Conservation (phyloP, 1,140 invertebrate genomes). For the Trialeurodes vaporariorum region DNA sequence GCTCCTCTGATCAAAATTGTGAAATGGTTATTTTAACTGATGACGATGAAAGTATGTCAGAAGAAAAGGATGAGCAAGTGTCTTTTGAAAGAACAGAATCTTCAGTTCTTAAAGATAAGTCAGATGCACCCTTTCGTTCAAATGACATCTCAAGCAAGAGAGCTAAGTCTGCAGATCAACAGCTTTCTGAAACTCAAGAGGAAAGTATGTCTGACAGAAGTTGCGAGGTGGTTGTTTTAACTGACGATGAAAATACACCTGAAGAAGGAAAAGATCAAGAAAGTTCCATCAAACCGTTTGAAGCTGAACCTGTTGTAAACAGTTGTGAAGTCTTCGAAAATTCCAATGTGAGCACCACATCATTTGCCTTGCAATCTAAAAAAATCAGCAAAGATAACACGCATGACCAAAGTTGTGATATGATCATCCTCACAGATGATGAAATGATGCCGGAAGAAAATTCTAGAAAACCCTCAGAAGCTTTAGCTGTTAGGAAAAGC, state of each 20-base stretch:
- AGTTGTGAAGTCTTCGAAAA: neutral
- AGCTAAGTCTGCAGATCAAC: neutral
- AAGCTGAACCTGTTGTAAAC: neutral
- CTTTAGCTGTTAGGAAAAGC: neutral
- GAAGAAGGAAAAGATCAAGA: neutral
- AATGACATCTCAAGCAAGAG: neutral
- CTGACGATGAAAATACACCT: neutral
- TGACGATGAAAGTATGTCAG: neutral
- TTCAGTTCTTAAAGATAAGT: too few relatives aligned
- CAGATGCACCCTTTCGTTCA: neutral
- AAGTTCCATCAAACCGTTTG: neutral
- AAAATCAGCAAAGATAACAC: neutral
- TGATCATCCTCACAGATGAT: neutral
- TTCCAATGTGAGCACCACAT: neutral
- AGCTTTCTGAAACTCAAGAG: neutral
- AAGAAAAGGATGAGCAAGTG: neutral
- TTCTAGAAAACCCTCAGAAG: neutral
- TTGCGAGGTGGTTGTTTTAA: neutral
- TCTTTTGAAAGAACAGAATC: neutral
- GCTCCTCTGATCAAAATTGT: neutral
- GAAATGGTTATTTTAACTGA: constrained; percentile 1
- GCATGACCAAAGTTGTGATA: neutral
- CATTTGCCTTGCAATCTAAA: neutral
- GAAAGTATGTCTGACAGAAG: too few relatives aligned
- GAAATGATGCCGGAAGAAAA: neutral